These are phyloP conservation scores for Microtus oregoni DNA, from an alignment of 2,113 vertebrate species.

Conservation along the genomic window DNA sequence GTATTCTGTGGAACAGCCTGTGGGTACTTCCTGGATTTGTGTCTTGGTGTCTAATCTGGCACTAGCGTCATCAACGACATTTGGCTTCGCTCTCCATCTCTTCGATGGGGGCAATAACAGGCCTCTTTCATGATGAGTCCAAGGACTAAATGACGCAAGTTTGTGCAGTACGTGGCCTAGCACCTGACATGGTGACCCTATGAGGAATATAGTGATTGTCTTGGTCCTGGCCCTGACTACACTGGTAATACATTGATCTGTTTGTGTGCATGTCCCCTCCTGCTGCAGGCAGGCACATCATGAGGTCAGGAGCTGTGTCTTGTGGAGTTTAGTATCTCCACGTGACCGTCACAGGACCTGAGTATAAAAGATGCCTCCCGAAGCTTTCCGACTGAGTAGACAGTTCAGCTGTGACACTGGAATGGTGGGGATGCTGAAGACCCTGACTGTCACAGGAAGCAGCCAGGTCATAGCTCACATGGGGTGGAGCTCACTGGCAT, in stretches of 20 bases:
- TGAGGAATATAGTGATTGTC: background rate
- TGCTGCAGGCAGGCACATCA: background rate
- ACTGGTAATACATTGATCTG: background rate
- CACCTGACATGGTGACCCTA: background rate
- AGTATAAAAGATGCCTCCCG: background rate
- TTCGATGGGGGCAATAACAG: background rate
- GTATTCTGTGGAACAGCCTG: background rate
- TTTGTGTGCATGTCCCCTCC: background rate
- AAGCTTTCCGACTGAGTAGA: background rate
- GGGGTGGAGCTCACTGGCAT: background rate
- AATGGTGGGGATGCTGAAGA: background rate
- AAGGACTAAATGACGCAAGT: background rate
- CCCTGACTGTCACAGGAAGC: background rate
- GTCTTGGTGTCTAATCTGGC: background rate
- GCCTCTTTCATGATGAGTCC: too few species aligned
- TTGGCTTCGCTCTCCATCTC: background rate
- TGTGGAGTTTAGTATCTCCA: background rate
- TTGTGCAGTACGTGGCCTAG: background rate
- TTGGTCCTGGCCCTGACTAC: background rate
- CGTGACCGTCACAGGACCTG: background rate
- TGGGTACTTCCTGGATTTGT: background rate
- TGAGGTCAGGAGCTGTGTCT: background rate
- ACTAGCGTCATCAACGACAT: background rate
- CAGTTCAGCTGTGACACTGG: background rate
- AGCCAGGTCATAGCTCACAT: background rate